These are phyloP conservation scores for Aphodius granarius DNA, from an alignment of 2,888 invertebrate genomes.

Conservation along the genomic window DNA sequence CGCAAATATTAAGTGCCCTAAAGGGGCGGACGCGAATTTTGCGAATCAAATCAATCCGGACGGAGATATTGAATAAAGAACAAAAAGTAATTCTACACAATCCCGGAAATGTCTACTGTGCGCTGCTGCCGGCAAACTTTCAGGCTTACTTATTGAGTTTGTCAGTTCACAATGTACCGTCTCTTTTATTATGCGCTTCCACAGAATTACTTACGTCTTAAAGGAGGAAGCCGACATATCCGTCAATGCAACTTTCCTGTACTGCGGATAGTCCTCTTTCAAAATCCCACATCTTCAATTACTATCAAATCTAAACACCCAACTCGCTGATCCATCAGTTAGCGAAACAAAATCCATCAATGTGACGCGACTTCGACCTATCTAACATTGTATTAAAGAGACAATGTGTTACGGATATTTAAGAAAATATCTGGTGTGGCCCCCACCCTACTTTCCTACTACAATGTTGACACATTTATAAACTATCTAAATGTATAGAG, in stretches of 20 bases:
- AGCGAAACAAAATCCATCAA: too few relatives aligned
- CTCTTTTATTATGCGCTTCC: not conserved
- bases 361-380: too few relatives aligned
- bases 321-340: too few relatives aligned
- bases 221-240: not conserved
- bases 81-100: not conserved
- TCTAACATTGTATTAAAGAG: too few relatives aligned
- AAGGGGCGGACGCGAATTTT: not conserved
- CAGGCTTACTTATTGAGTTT: conserved; percentile 12
- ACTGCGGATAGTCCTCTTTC: not conserved
- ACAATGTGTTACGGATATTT: too few relatives aligned
- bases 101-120: not conserved
- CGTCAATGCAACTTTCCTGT: not conserved
- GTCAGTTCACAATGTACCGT: not conserved
- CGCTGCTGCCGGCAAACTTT: conserved; percentile 2
- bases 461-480: too few relatives aligned
- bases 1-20: not conserved
- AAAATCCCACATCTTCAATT: not conserved
- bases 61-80: not conserved
- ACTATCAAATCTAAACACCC: not conserved
- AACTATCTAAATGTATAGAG: too few relatives aligned
- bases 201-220: not conserved
- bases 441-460: too few relatives aligned
- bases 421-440: too few relatives aligned
- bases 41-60: not conserved